These are phyloP conservation scores for Nineta flava DNA, from an alignment of 2,888 invertebrate species.

Conservation along the genomic window DNA sequence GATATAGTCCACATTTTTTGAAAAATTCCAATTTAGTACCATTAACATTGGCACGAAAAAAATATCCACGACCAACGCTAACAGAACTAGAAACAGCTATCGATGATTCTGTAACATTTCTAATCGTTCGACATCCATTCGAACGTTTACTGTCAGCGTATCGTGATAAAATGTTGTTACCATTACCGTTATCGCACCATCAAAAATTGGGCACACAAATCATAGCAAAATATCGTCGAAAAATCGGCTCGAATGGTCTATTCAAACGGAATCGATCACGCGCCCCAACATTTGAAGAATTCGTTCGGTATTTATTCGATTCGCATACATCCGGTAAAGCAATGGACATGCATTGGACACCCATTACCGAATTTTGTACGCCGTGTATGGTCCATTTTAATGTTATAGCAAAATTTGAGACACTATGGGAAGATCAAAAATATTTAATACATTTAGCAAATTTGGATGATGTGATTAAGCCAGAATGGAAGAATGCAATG, in stretches of 20 bases:
- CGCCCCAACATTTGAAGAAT: slow-evolving; percentile 69
- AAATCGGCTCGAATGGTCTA: slow-evolving; percentile 7
- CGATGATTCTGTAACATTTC: slow-evolving; percentile 60
- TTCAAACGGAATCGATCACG: slow-evolving; percentile 26
- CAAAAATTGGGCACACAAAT: slow-evolving; percentile 66
- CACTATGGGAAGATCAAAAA: slow-evolving; percentile 66
- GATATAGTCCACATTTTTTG: slow-evolving; percentile 58
- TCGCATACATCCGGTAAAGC: slow-evolving; percentile 43
- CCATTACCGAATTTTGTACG: slow-evolving; percentile 67
- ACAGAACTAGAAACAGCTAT: slow-evolving; percentile 56
- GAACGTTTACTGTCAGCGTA: slow-evolving; percentile 69
- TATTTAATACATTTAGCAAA: slow-evolving; percentile 64
- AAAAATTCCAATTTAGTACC: slow-evolving; percentile 65
- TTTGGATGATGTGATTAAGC: slow-evolving; percentile 57
- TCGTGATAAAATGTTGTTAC: slow-evolving; percentile 70
- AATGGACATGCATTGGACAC: slow-evolving; percentile 81
- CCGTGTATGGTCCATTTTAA: slow-evolving; percentile 73
- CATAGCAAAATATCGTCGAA: slow-evolving; percentile 48
- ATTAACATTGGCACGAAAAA: slow-evolving; percentile 58
- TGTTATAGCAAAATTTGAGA: slow-evolving; percentile 68
- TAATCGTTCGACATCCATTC: slow-evolving; percentile 69
- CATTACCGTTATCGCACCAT: slow-evolving; percentile 67
- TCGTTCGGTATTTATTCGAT: slow-evolving; percentile 61
- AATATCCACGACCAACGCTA: slow-evolving; percentile 59
- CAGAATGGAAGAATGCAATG: slow-evolving; percentile 71